phyloP scores from a whole-genome alignment of 2,113 vertebrate genomes.

The Malurus melanocephalus region DNA sequence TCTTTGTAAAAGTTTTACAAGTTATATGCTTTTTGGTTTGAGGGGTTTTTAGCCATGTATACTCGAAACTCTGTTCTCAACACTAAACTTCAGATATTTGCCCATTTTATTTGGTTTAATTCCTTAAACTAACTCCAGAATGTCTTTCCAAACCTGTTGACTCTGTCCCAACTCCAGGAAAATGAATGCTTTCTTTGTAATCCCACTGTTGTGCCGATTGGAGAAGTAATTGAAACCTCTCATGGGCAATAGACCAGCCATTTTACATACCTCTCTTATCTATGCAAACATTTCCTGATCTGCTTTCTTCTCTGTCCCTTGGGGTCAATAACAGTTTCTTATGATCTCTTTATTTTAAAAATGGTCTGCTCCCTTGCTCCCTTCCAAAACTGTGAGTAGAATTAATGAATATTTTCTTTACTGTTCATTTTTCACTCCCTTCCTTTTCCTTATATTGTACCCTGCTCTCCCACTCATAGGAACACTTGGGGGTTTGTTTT shows the following conservation, averaged over 20 bases:
- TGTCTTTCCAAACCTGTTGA: conserved; percentile 22
- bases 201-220: not conserved
- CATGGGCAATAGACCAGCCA: conserved; percentile 1
- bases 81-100: conserved; percentile 10
- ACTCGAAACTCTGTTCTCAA: not conserved
- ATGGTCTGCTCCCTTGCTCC: not conserved
- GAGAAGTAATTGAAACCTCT: conserved; percentile 39
- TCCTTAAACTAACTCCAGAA: conserved; percentile 40
- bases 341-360: conserved; percentile 34
- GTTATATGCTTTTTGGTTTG: not conserved
- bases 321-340: conserved; percentile 26
- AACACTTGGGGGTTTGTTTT: not conserved
- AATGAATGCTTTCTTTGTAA: conserved; percentile 20
- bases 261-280: conserved; percentile 49
- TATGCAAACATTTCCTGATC: conserved; percentile 50
- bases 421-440: conserved; percentile 25
- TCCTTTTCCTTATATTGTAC: not conserved
- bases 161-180: conserved; percentile 13
- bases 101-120: conserved; percentile 49
- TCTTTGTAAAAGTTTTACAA: not conserved
- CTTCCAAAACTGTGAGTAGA: not conserved
- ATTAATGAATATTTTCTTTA: conserved; percentile 52
- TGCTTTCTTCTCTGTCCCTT: conserved; percentile 24
- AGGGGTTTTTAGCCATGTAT: not conserved
- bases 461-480: not conserved